These are phyloP conservation scores for Parauchenoglanis ngamensis DNA, from an alignment of 2,797 vertebrate genomes.

Conservation along the genomic window DNA sequence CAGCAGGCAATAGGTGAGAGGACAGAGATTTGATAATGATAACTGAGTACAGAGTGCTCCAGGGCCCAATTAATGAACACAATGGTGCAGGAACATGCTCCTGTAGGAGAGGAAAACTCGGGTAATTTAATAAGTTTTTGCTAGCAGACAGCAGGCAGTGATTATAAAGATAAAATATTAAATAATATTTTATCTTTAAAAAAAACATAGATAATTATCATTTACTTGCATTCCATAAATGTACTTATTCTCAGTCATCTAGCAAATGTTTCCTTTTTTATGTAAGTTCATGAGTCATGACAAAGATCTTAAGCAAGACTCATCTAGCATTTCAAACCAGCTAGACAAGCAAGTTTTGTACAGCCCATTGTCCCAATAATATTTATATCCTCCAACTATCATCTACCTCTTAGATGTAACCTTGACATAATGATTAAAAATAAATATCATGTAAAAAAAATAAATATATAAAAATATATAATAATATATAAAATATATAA, in stretches of 20 bases:
- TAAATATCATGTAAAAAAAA: neutral
- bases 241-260: neutral
- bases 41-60: neutral
- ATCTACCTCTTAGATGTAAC: neutral
- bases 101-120: neutral
- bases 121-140: neutral
- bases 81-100: constrained; percentile 23
- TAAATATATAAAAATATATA: no score
- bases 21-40: neutral
- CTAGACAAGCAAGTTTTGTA: neutral
- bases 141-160: no score
- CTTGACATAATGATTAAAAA: neutral
- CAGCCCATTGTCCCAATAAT: neutral
- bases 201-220: neutral
- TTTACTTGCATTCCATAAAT: neutral
- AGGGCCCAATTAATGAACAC: constrained; percentile 19
- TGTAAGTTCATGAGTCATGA: neutral
- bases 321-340: neutral
- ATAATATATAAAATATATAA: no score
- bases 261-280: neutral
- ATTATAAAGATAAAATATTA: neutral
- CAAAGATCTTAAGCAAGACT: neutral
- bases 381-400: neutral
- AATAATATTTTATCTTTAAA: neutral
- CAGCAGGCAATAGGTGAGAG: constrained; percentile 6